Conservation (phyloP, 2,797 vertebrate genomes). For the Urocyon cinereoargenteus region DNA sequence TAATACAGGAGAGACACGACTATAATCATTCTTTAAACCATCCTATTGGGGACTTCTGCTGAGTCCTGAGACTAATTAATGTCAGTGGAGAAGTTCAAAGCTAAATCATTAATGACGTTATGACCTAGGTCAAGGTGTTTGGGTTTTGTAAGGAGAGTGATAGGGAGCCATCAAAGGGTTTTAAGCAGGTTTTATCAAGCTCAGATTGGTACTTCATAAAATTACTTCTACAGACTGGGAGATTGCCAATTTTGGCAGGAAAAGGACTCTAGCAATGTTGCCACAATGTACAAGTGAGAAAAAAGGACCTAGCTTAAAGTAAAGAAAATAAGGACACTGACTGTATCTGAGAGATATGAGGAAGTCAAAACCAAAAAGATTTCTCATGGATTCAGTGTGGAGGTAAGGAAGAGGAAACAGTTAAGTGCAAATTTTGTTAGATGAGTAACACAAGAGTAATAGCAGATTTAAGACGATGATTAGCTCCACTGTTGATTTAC, state of each 20-base stretch:
- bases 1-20: neutral
- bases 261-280: neutral
- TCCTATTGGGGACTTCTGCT: neutral
- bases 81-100: neutral
- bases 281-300: neutral
- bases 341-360: neutral
- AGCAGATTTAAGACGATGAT: neutral
- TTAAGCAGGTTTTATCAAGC: neutral
- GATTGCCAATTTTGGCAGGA: neutral
- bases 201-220: neutral
- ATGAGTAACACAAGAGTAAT: neutral
- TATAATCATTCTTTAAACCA: neutral
- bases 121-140: neutral
- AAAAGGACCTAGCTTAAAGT: neutral
- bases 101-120: neutral
- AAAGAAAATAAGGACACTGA: neutral
- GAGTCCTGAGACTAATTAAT: neutral
- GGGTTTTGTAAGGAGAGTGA: neutral
- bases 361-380: neutral
- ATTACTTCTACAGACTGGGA: constrained; percentile 3
- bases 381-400: neutral
- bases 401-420: neutral
- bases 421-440: neutral
- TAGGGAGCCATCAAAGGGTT: neutral
- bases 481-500: neutral